phyloP scores from a whole-genome alignment of 1,140 invertebrate genomes.

The Scaptomyza hsui region DNA sequence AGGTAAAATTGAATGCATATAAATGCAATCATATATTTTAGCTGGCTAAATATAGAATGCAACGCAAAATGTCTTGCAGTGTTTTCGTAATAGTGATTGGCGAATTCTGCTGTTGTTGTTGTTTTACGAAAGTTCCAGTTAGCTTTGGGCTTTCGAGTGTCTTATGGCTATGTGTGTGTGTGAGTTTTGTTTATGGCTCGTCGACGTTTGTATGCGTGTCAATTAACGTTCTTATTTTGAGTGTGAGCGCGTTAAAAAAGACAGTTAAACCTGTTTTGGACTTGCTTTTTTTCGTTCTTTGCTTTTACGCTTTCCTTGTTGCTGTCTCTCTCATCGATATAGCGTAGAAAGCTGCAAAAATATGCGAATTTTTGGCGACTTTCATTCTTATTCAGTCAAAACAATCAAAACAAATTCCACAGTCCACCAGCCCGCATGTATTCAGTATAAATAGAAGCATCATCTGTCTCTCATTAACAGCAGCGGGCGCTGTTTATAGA shows the following conservation, averaged over 20 bases:
- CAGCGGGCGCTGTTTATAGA: slow-evolving; percentile 1
- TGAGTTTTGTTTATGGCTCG: slow-evolving; percentile 49
- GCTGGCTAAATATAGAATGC: slow-evolving; percentile 43
- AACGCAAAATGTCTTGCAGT: slow-evolving; percentile 26
- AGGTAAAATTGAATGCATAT: slow-evolving; percentile 23
- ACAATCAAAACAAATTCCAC: background rate
- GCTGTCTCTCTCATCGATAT: slow-evolving; percentile 6
- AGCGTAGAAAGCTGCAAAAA: slow-evolving; percentile 26
- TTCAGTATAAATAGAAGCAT: background rate
- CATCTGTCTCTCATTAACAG: slow-evolving; percentile 15
- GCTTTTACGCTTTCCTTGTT: slow-evolving; percentile 39
- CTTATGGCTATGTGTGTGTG: slow-evolving; percentile 5
- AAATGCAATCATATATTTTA: slow-evolving; percentile 22
- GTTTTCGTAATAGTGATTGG: slow-evolving; percentile 29
- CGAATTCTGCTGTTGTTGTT: slow-evolving; percentile 14
- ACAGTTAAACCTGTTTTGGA: slow-evolving; percentile 72
- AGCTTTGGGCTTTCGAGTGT: slow-evolving; percentile 37
- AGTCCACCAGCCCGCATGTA: slow-evolving; percentile 2
- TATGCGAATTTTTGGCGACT: slow-evolving; percentile 14
- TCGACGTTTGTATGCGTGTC: slow-evolving; percentile 50
- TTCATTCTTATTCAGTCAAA: slow-evolving; percentile 15
- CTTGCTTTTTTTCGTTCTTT: slow-evolving; percentile 32
- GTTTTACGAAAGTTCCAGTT: slow-evolving; percentile 70
- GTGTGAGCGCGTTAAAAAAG: slow-evolving; percentile 43
- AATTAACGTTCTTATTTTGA: slow-evolving; percentile 69